phyloP scores from a whole-genome alignment of 2,113 vertebrate species.

The Emydocephalus ijimae region DNA sequence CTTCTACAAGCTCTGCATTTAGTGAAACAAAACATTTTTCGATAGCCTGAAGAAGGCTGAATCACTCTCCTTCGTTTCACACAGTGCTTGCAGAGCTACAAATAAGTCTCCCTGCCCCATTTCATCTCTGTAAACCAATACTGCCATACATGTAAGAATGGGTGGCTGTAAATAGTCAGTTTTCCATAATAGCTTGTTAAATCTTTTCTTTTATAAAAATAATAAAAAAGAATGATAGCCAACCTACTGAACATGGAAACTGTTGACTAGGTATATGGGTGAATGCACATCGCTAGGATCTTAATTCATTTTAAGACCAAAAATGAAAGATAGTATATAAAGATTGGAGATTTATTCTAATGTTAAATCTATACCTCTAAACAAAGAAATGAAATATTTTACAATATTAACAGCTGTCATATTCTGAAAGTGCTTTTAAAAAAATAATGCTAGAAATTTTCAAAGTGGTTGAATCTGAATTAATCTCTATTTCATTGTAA shows the following conservation, averaged over 20 bases:
- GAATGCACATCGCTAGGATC: background rate
- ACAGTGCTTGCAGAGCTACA: background rate
- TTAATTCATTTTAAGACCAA: background rate
- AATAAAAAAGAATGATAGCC: background rate
- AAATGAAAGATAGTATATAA: background rate
- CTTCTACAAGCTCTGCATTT: conserved; percentile 13
- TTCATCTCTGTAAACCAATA: background rate
- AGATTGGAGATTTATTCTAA: background rate
- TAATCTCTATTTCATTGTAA: background rate
- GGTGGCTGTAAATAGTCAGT: background rate
- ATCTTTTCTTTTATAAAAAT: background rate
- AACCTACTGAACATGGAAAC: background rate
- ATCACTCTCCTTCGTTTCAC: conserved; percentile 10
- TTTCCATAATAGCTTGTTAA: background rate
- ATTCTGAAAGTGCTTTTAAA: background rate
- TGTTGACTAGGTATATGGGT: rapidly evolving
- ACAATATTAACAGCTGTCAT: background rate
- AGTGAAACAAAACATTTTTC: conserved; percentile 4
- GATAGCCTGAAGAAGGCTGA: conserved; percentile 3
- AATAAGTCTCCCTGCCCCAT: background rate
- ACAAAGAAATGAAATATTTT: background rate
- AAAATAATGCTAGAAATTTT: background rate
- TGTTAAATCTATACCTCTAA: background rate
- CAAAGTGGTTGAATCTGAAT: background rate
- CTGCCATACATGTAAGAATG: background rate